Conservation (phyloP, 1,140 invertebrate genomes). For the Orius insidiosus region DNA sequence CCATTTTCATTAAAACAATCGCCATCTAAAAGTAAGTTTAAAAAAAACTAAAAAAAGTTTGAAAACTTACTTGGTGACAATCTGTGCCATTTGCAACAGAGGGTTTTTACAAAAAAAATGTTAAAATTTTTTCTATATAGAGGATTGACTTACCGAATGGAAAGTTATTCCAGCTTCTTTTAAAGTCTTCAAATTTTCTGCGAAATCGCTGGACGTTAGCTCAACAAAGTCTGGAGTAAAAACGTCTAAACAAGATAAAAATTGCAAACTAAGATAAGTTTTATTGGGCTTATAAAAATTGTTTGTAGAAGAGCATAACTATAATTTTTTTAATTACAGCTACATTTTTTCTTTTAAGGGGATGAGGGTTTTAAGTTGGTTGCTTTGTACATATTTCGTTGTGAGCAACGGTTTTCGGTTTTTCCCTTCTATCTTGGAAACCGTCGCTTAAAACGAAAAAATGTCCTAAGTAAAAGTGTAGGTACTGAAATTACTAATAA, state of each 20-base stretch:
- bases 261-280: too few relatives aligned
- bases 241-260: constrained; percentile 37
- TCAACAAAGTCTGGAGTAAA: constrained; percentile 75
- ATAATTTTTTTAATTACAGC: neutral
- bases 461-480: too few relatives aligned
- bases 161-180: constrained; percentile 45
- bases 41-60: too few relatives aligned
- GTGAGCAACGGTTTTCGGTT: too few relatives aligned
- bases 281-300: too few relatives aligned
- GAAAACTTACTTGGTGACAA: constrained; percentile 39
- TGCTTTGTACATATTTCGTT: too few relatives aligned
- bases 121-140: constrained; percentile 1
- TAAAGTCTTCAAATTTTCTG: constrained; percentile 40
- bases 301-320: too few relatives aligned
- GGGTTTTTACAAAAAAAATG: constrained; percentile 55
- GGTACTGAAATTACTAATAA: too few relatives aligned
- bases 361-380: too few relatives aligned
- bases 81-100: constrained; percentile 60
- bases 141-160: constrained; percentile 41
- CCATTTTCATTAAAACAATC: constrained; percentile 70
- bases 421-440: too few relatives aligned
- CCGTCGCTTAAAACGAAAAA: too few relatives aligned
- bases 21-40: constrained; percentile 53
- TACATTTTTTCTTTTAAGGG: constrained; percentile 1
- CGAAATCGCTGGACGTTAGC: constrained; percentile 41